These are phyloP conservation scores for Eupithecia abbreviata DNA, from an alignment of 2,888 invertebrate species.

Conservation along the genomic window DNA sequence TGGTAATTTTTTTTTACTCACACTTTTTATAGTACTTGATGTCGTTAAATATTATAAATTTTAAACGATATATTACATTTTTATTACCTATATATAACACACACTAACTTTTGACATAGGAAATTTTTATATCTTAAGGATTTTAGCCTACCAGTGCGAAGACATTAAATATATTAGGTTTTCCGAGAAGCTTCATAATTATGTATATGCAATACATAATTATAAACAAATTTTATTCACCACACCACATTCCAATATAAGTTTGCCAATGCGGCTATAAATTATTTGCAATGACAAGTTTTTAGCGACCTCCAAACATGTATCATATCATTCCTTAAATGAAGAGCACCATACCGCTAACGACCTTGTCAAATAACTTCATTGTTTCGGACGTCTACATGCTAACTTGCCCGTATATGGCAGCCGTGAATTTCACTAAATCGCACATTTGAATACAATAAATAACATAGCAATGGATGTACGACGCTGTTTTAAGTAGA, in stretches of 20 bases:
- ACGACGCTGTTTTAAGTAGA: background rate
- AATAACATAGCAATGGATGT: conserved; percentile 31
- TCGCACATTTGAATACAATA: conserved; percentile 44
- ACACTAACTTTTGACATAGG: too few species aligned
- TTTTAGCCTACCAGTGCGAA: background rate
- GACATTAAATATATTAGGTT: background rate
- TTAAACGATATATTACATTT: too few species aligned
- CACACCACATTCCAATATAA: background rate
- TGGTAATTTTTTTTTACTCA: background rate
- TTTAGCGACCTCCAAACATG: background rate
- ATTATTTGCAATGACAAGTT: background rate
- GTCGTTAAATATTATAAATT: too few species aligned
- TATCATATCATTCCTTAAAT: conserved; percentile 7
- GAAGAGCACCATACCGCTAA: conserved; percentile 9
- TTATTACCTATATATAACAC: too few species aligned
- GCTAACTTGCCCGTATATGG: conserved; percentile 54
- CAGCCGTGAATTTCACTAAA: conserved; percentile 45
- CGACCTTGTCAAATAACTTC: conserved; percentile 56
- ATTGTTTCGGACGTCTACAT: conserved; percentile 54
- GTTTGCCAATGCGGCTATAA: background rate
- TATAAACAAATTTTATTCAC: background rate
- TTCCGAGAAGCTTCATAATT: background rate
- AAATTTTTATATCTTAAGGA: background rate
- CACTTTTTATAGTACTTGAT: too few species aligned
- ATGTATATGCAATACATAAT: background rate